These are phyloP conservation scores for Petroica traversi DNA, from an alignment of 2,113 vertebrate genomes.

Conservation along the genomic window DNA sequence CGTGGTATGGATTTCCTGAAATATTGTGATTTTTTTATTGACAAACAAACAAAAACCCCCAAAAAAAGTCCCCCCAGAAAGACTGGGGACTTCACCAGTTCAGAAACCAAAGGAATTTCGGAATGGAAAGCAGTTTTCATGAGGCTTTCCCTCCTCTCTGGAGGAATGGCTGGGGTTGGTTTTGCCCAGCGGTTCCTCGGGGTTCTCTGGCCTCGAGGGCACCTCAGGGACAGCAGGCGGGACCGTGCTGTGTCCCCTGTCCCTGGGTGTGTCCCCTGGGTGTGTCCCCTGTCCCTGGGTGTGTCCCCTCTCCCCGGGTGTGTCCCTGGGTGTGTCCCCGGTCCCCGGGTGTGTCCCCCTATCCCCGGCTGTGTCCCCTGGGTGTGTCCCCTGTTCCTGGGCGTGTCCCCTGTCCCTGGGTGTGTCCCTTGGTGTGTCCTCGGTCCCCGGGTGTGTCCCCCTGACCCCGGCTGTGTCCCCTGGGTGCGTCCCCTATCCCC, in stretches of 20 bases:
- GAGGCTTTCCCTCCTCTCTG: background rate
- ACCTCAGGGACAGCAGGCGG: background rate
- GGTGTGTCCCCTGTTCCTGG: too few species aligned
- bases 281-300: background rate
- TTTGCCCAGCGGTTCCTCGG: background rate
- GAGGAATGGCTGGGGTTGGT: background rate
- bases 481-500: rapidly evolving
- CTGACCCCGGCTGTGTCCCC: rapidly evolving
- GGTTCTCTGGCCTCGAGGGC: background rate
- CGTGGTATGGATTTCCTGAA: background rate
- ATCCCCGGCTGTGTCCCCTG: rapidly evolving
- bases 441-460: too few species aligned
- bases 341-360: rapidly evolving
- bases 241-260: rapidly evolving
- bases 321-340: background rate
- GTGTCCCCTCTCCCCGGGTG: rapidly evolving
- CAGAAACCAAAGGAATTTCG: background rate
- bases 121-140: background rate
- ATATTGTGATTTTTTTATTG: too few species aligned
- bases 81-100: background rate
- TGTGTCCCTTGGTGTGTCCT: rapidly evolving
- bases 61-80: background rate
- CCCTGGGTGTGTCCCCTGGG: background rate
- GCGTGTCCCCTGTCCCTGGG: background rate
- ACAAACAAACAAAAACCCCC: too few species aligned